phyloP scores from a whole-genome alignment of 2,888 invertebrate genomes.

The Frankliniella fusca region DNA sequence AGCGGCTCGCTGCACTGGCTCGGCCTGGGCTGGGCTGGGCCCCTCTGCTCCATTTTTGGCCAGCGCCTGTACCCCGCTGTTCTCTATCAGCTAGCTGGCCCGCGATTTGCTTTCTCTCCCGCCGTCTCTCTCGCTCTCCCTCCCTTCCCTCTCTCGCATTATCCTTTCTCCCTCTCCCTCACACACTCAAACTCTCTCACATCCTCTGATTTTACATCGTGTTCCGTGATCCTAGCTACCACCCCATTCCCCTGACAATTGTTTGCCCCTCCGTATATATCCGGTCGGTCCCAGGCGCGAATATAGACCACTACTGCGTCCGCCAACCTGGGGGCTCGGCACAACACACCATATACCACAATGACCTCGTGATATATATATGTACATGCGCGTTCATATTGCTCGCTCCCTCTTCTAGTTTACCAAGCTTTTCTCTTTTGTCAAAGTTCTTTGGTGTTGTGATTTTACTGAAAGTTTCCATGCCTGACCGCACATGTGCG shows the following conservation, averaged over 20 bases:
- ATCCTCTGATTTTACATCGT: conserved; percentile 9
- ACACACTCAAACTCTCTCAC: not conserved
- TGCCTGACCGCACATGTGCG: not conserved
- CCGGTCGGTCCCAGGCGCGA: no score
- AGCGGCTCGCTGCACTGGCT: not conserved
- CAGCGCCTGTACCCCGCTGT: not conserved
- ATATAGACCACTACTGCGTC: no score
- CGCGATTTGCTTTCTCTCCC: not conserved
- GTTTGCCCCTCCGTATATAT: not conserved
- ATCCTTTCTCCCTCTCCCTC: not conserved
- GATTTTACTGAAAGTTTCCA: no score
- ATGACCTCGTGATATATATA: no score
- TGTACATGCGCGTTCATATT: no score
- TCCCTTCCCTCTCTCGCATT: not conserved
- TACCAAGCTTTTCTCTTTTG: no score
- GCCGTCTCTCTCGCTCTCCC: not conserved
- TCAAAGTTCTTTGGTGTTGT: no score
- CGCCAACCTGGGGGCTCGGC: no score
- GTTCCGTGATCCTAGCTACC: not conserved
- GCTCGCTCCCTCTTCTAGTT: no score
- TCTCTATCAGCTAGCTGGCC: not conserved
- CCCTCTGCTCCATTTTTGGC: not conserved
- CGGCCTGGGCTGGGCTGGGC: not conserved
- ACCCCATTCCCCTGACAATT: not conserved
- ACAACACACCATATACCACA: no score